A percentile compares a stretch with the other conserved stretches of the same genome.
Evolutionary conservation across 2,888 invertebrate species (phyloP).

Genomic region (Acanthosoma haemorrhoidale): DNA sequence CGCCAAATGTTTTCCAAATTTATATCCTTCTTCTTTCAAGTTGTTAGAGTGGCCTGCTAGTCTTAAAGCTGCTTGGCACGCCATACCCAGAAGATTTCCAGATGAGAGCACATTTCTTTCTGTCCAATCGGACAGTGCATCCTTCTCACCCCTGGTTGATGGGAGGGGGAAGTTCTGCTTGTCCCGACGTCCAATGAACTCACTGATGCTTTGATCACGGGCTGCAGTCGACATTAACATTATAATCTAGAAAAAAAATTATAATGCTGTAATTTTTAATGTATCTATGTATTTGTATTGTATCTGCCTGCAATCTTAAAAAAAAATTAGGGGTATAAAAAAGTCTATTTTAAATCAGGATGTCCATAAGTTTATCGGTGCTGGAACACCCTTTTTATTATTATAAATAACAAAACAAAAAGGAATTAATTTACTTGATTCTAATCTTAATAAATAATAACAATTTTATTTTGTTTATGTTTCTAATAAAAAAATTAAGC

Average conservation of each 20-base stretch:
- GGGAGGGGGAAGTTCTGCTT: constrained; percentile 79
- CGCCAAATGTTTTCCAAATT: constrained; percentile 81
- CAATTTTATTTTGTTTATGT: too few species aligned
- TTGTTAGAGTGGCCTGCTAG: constrained; percentile 74
- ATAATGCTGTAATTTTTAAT: too few species aligned
- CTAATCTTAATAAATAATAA: too few species aligned
- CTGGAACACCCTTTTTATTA: too few species aligned
- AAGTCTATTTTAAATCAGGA: too few species aligned
- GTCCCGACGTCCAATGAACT: constrained; percentile 80
- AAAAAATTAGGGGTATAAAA: too few species aligned
- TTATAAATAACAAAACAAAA: too few species aligned
- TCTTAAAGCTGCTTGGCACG: constrained; percentile 79
- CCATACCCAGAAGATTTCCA: constrained; percentile 70
- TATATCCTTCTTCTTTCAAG: constrained; percentile 73
- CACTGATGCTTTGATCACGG: constrained; percentile 83
- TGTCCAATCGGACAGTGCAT: constrained; percentile 70
- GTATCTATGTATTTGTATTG: too few species aligned
- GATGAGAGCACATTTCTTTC: constrained; percentile 72
- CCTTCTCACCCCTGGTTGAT: constrained; percentile 45
- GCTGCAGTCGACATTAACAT: constrained; percentile 85
- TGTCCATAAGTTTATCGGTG: too few species aligned
- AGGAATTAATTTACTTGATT: too few species aligned
- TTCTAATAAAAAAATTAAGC: too few species aligned
- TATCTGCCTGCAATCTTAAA: too few species aligned
- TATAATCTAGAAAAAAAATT: constrained; percentile 61